Evolutionary conservation across 2,113 vertebrate genomes (phyloP).

Genomic region (Rissa tridactyla): DNA sequence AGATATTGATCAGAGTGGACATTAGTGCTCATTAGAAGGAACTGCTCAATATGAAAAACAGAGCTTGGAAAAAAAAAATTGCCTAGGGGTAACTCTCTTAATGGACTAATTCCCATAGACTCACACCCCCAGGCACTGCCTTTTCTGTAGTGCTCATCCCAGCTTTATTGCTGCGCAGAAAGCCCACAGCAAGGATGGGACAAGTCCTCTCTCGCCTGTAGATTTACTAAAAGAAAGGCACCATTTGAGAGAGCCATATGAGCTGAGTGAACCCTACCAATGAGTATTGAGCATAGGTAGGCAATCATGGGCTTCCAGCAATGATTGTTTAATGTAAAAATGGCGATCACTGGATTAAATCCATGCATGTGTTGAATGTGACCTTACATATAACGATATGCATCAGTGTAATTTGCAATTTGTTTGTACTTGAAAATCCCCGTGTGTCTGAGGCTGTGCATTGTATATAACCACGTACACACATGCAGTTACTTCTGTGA

Average conservation of each 20-base stretch:
- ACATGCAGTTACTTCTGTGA: neutral
- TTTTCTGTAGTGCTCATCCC: neutral
- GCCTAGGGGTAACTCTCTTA: neutral
- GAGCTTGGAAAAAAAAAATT: neutral
- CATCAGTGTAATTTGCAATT: neutral
- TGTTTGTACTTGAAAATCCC: neutral
- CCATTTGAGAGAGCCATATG: neutral
- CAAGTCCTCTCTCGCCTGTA: neutral
- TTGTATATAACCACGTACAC: neutral
- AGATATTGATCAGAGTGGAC: constrained; percentile 43
- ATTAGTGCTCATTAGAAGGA: constrained; percentile 42
- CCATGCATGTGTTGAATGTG: neutral
- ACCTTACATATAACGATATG: neutral
- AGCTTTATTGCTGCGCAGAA: neutral
- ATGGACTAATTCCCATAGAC: constrained; percentile 14
- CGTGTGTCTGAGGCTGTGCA: neutral
- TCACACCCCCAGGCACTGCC: neutral
- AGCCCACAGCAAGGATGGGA: neutral
- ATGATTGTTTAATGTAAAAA: neutral
- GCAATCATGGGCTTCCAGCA: neutral
- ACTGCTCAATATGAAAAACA: neutral
- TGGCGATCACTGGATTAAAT: neutral
- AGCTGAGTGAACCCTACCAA: neutral
- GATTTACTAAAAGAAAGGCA: neutral
- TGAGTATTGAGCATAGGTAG: neutral